Base-by-base conservation (phyloP, 2,797 vertebrate genomes). In the Delichon dasypus region DNA sequence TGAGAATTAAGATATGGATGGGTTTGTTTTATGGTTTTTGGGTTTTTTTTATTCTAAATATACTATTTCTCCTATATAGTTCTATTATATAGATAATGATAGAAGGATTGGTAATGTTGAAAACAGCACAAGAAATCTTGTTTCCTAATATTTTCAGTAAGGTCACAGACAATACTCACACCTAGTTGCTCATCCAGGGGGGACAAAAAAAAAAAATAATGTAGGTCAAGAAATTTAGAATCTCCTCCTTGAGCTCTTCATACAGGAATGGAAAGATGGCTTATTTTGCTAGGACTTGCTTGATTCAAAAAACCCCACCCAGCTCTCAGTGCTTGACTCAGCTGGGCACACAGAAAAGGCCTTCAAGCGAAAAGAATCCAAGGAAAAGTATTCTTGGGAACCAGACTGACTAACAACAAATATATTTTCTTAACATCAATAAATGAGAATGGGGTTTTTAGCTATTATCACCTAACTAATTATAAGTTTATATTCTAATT, bases 201-300 rank as follows among this genome's bases (percentile, higher is more conserved):
- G 9, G 15, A 8, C 26, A 55, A 32, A 23, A 27, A 38, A 22
- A 2, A 5, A 4, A 20, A 10, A 51, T 23, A 53, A 16, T 0
- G 0, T 14, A 50, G 26, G 5, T 61, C 47, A 75, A 42, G 21
- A 50, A 76, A 82, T 80, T 51, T 27, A 57, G 64, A 82, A 82
- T 62, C 2, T 71, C 5, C 5, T 75, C 13, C 8, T 27, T 32
- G 21, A 88, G 8, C 13, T 22, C 36, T 85, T 81, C 25, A 23
- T 17, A 38, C 15, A 53, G 19, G 19, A 89, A 68, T 13, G 5
- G 18, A 42, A 20, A 9, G 14, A 57, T 0, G 1, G 8, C 9
- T 36, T 62, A 21, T 3, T 36, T 60, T 64, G 10, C 14, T 7
- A 88, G 51, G 32, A 71, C 14, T 74, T 83, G 10, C 4, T 77